A percentile compares a stretch with the other conserved stretches of the same genome.
Conservation (phyloP, 2,888 invertebrate species). For the Drosophila pseudotakahashii region DNA sequence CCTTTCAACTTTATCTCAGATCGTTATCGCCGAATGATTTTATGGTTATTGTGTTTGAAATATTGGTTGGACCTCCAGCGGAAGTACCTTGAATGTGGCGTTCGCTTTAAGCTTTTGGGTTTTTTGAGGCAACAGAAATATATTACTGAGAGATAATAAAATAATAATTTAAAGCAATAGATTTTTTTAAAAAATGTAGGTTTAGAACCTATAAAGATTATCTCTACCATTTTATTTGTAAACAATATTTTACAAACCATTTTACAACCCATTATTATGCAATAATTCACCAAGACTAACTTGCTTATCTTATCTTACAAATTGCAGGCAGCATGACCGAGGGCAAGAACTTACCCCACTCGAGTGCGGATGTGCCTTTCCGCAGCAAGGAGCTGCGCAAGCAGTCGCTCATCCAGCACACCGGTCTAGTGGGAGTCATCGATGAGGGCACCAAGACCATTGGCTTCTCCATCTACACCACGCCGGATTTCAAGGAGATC, state of each 20-base stretch:
- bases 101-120: neutral
- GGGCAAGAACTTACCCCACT: constrained; percentile 68
- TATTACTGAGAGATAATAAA: neutral
- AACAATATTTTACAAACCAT: neutral
- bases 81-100: constrained; percentile 4
- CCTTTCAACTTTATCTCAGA: constrained; percentile 17
- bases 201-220: neutral
- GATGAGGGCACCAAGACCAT: constrained; percentile 98
- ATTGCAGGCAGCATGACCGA: constrained; percentile 65
- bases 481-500: constrained; percentile 91
- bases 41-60: constrained; percentile 11
- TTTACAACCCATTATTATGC: constrained; percentile 6
- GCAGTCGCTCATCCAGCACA: constrained; percentile 62
- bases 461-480: constrained; percentile 91
- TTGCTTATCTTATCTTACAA: constrained; percentile 1
- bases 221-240: neutral
- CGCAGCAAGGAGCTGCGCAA: constrained; percentile 72
- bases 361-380: constrained; percentile 78
- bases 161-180: neutral
- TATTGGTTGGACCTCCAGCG: constrained; percentile 4
- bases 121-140: neutral
- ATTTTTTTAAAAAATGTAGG: neutral
- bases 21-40: constrained; percentile 12
- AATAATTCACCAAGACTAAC: neutral
- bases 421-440: constrained; percentile 92